A percentile compares a stretch with the other conserved stretches of the same genome.
Evolutionary conservation across 2,797 vertebrate species (phyloP).

Genomic region (Tragopan temminckii): DNA sequence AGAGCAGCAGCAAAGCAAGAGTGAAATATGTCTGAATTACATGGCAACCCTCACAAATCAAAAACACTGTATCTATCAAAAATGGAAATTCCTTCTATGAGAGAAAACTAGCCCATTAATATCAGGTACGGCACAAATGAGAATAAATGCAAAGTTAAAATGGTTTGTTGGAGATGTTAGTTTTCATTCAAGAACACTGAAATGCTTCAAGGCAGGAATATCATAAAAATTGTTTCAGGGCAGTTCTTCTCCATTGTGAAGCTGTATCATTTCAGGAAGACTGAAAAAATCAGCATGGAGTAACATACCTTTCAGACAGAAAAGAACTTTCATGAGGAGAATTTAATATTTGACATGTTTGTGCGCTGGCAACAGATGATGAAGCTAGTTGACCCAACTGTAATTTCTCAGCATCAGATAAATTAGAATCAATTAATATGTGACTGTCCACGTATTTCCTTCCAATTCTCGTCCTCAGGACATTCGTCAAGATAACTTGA

Average conservation of each 20-base stretch:
- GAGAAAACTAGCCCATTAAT: constrained; percentile 14
- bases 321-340: constrained; percentile 79
- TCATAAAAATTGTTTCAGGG: constrained; percentile 18
- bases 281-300: constrained; percentile 68
- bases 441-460: constrained; percentile 81
- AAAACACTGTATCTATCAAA: neutral
- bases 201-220: neutral
- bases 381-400: constrained; percentile 77
- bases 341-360: constrained; percentile 79
- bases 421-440: constrained; percentile 80
- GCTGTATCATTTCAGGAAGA: constrained; percentile 62
- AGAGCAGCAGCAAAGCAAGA: neutral
- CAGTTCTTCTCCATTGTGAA: constrained; percentile 47
- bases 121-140: neutral
- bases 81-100: neutral
- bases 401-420: constrained; percentile 80
- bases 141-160: constrained; percentile 23
- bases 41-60: neutral
- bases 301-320: constrained; percentile 84
- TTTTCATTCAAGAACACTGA: neutral
- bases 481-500: constrained; percentile 86
- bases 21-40: neutral
- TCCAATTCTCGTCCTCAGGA: constrained; percentile 85
- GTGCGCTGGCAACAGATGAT: constrained; percentile 81
- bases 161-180: neutral